Conservation (phyloP, 2,797 vertebrate genomes). For the Percopsis omiscomaycus region DNA sequence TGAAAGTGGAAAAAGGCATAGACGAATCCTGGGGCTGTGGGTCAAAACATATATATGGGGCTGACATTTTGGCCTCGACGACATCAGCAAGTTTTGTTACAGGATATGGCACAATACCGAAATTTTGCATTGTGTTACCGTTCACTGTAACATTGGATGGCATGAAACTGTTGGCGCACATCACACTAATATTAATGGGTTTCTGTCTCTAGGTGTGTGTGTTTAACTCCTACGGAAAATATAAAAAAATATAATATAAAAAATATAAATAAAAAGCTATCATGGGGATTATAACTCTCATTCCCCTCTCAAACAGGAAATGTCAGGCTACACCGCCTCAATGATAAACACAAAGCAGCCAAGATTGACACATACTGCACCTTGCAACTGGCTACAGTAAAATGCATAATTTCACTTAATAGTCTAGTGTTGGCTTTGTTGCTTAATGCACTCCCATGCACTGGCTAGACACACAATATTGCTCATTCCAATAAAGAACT, state of each 20-base stretch:
- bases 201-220: too few relatives aligned
- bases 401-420: neutral
- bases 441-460: neutral
- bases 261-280: too few relatives aligned
- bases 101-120: too few relatives aligned
- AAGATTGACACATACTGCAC: neutral
- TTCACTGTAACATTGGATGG: neutral
- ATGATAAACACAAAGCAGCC: neutral
- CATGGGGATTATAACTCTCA: too few relatives aligned
- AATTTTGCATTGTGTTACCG: constrained; percentile 4
- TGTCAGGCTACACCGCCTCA: neutral
- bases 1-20: constrained; percentile 17
- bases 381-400: neutral
- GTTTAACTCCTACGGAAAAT: too few relatives aligned
- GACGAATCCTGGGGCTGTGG: constrained; percentile 10
- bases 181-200: too few relatives aligned
- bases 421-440: neutral
- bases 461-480: constrained; percentile 23
- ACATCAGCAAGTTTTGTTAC: constrained; percentile 34
- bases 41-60: constrained; percentile 20
- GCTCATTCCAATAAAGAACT: constrained; percentile 18
- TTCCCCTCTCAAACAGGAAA: neutral
- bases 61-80: constrained; percentile 30
- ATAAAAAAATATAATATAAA: too few relatives aligned
- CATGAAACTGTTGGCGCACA: constrained; percentile 1